Evolutionary conservation across 2,888 invertebrate species (phyloP).

Genomic region (Xanthia togata): DNA sequence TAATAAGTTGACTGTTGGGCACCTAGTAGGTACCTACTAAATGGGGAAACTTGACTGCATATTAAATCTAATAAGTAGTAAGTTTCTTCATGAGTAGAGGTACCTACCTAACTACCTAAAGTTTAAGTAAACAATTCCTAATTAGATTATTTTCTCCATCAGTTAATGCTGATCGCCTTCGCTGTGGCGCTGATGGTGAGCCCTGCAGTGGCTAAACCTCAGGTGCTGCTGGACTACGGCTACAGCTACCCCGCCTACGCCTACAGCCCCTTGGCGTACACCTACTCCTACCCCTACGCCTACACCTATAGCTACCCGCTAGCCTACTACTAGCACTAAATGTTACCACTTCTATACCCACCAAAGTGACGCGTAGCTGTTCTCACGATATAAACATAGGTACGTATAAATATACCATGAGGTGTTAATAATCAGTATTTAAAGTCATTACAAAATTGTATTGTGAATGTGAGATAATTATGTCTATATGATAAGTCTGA

Average conservation of each 20-base stretch:
- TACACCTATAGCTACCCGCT: conserved; percentile 82
- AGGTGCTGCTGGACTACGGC: conserved; percentile 83
- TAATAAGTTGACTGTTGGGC: background rate
- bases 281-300: conserved; percentile 85
- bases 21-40: background rate
- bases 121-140: background rate
- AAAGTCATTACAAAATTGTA: conserved; percentile 17
- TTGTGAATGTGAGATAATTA: conserved; percentile 44
- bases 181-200: conserved; percentile 75
- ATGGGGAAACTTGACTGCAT: background rate
- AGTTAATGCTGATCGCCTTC: conserved; percentile 79
- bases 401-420: background rate
- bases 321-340: conserved; percentile 75
- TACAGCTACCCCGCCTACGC: conserved; percentile 82
- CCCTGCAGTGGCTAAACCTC: conserved; percentile 83
- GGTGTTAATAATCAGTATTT: conserved; percentile 39
- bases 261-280: conserved; percentile 82
- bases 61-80: background rate
- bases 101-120: background rate
- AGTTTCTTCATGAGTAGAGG: background rate
- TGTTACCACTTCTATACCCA: conserved; percentile 1
- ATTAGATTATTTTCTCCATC: conserved; percentile 14
- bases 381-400: conserved; percentile 11
- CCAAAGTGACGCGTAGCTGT: conserved; percentile 28
- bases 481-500: conserved; percentile 35